Conservation (phyloP, 2,113 vertebrate genomes). For the Cinclus cinclus region DNA sequence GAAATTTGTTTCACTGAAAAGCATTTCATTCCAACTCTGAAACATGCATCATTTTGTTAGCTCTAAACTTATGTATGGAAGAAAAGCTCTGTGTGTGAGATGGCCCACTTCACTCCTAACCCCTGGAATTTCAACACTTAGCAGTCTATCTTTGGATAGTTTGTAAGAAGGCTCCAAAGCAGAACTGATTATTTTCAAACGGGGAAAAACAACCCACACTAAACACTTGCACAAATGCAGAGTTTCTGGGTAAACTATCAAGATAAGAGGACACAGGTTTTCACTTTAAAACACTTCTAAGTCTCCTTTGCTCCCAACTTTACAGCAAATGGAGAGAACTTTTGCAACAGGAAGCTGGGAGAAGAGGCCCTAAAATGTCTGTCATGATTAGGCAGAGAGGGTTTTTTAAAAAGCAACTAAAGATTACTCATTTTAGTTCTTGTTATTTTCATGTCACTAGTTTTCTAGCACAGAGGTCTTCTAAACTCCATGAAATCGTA, state of each 20-base stretch:
- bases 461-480: background rate
- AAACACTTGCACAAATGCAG: background rate
- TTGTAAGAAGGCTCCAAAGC: background rate
- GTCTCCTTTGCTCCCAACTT: background rate
- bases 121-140: background rate
- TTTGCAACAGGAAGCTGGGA: background rate
- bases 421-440: background rate
- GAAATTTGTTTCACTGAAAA: background rate
- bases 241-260: background rate
- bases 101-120: background rate
- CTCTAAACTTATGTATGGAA: background rate
- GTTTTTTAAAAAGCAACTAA: background rate
- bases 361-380: background rate
- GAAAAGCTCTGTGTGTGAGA: background rate
- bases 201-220: background rate
- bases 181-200: background rate
- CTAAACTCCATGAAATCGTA: background rate
- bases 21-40: background rate
- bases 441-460: background rate
- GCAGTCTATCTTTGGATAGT: background rate
- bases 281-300: background rate
- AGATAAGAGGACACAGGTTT: background rate
- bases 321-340: background rate
- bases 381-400: background rate
- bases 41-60: background rate